Evolutionary conservation across 1,140 invertebrate genomes (phyloP).

Genomic region (Amphibalanus amphitrite): DNA sequence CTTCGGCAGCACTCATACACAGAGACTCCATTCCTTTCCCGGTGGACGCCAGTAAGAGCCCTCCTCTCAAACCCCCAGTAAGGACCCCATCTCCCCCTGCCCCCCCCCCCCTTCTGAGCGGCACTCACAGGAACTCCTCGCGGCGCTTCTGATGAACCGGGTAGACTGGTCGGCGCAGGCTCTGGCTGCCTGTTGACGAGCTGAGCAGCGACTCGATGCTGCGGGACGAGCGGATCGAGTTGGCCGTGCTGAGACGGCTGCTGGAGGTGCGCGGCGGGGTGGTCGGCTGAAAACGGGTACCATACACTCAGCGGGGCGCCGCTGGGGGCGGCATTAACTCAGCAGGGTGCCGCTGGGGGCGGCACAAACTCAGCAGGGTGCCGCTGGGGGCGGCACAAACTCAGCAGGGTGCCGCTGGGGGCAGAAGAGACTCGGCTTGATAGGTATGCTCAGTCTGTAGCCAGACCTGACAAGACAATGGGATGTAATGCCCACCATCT

Average conservation of each 20-base stretch:
- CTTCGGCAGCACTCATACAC: too few species aligned
- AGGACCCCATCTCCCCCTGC: too few species aligned
- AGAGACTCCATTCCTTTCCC: too few species aligned
- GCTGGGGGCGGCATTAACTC: neutral
- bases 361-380: neutral
- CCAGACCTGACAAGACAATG: too few species aligned
- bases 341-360: neutral
- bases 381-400: too few species aligned
- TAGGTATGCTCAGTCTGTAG: too few species aligned
- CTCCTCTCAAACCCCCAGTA: too few species aligned
- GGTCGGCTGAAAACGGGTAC: neutral
- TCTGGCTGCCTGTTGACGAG: conserved; percentile 1
- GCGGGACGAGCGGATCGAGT: conserved; percentile 4
- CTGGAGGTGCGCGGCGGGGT: neutral
- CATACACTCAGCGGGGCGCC: neutral
- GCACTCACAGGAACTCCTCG: conserved; percentile 4
- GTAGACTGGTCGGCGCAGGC: neutral
- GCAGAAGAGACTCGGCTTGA: too few species aligned
- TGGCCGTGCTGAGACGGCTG: neutral
- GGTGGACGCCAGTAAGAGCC: too few species aligned
- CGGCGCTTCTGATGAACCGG: neutral
- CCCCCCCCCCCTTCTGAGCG: too few species aligned
- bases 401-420: too few species aligned
- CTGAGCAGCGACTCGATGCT: conserved; percentile 1
- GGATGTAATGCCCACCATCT: too few species aligned